phyloP scores from a whole-genome alignment of 2,797 vertebrate species.

The Clarias pachynema region DNA sequence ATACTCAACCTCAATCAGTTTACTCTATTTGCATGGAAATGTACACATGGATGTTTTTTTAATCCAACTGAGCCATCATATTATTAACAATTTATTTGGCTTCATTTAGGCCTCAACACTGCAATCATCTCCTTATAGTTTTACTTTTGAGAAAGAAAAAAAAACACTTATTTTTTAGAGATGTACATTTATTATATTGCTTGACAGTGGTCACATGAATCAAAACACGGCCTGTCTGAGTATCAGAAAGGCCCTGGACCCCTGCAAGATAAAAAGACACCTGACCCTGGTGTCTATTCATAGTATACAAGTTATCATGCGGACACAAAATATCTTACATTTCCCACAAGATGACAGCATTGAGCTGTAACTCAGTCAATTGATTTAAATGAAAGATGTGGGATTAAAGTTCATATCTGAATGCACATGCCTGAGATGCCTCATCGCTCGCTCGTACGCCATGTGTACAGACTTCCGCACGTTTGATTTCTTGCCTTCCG shows the following conservation, averaged over 20 bases:
- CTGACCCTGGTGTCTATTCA: not conserved
- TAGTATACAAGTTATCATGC: not conserved
- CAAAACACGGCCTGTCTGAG: not conserved
- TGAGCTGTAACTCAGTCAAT: not conserved
- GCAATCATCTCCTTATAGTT: not conserved
- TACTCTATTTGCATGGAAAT: not conserved
- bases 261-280: slow-evolving; percentile 9
- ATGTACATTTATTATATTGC: not conserved
- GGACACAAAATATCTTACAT: not conserved
- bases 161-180: not conserved
- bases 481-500: slow-evolving; percentile 96
- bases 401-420: slow-evolving; percentile 87
- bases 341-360: not conserved
- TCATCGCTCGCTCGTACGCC: slow-evolving; percentile 93
- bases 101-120: not conserved
- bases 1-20: not conserved
- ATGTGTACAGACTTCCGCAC: slow-evolving; percentile 97
- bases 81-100: not conserved
- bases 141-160: not conserved
- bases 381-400: slow-evolving; percentile 84
- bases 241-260: not conserved
- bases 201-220: not conserved
- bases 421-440: slow-evolving; percentile 89
- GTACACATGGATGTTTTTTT: not conserved
- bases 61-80: not conserved